Evolutionary conservation across 2,113 vertebrate genomes (phyloP), one percentile per base, ranked within the genome.

Genomic region (Numenius arquata): DNA sequence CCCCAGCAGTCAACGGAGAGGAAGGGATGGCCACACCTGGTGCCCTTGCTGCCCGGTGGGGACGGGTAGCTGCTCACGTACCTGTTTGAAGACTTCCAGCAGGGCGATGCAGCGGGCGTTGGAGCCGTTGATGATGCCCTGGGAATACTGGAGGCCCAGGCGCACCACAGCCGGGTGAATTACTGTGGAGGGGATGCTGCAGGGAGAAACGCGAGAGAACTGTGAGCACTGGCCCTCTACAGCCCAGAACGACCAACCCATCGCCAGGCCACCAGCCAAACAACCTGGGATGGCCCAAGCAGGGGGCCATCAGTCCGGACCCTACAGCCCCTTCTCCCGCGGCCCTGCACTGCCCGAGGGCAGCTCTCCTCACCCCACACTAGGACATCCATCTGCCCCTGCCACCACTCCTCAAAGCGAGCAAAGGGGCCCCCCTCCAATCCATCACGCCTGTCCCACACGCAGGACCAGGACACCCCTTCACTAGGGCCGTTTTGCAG

Each of bases 111-210:
- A 99, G 48, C 99, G 99, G 91, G 99, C 98, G 1, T 99, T 99
- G 93, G 99, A 99, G 75, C 99, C 99, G 1, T 99, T 99, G 96
- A 99, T 97, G 68, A 99, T 99, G 75, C 99, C 99, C 96, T 99
- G 99, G 45, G 99, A 99, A 90, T 99, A 99, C 98, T 99, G 99
- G 88, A 99, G 98, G 76, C 99, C 99, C 3, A 99, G 98, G 29
- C 98, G 98, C 90, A 99, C 98, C 95, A 99, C 98, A 26, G 99
- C 98, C 5, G 99, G 99, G 97, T 99, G 99, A 90, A 99, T 99
- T 75, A 99, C 99, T 3, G 98, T 98, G 94, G 98, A 99, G 53
- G 99, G 99, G 96, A 99, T 99, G 98, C 99, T 99, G 97, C 65
- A 34, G 88, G 68, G 78, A 86, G 85, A 93, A 32, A 63, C 0